Evolutionary conservation across 2,797 vertebrate species (phyloP).

Genomic region (Falco peregrinus): DNA sequence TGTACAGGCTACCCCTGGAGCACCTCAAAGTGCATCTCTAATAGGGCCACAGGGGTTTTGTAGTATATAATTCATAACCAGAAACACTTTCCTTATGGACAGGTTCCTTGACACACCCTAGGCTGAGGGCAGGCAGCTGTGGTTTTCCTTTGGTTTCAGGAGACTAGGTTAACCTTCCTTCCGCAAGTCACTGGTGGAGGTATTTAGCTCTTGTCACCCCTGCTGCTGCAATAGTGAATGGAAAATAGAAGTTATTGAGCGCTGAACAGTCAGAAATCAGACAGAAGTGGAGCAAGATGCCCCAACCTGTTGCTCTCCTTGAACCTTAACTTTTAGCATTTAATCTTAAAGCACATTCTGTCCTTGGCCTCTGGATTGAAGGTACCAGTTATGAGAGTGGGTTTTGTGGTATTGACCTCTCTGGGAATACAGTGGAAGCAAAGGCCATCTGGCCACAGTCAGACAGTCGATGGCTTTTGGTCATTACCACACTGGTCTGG

Average conservation of each 20-base stretch:
- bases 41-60: not conserved
- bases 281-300: not conserved
- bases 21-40: not conserved
- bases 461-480: not conserved
- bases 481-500: not conserved
- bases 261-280: not conserved
- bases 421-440: not conserved
- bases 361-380: not conserved
- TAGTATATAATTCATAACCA: constrained; percentile 44
- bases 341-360: not conserved
- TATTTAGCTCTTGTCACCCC: not conserved
- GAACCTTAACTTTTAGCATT: not conserved
- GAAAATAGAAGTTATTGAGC: not conserved
- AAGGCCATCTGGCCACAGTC: not conserved
- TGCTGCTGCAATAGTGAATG: not conserved
- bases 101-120: constrained; percentile 52
- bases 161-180: not conserved
- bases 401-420: not conserved
- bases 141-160: constrained; percentile 20
- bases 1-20: not conserved
- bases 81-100: constrained; percentile 50
- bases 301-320: not conserved
- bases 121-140: constrained; percentile 29
- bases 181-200: not conserved
- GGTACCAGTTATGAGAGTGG: not conserved